Base-by-base conservation (phyloP, 2,888 invertebrate species). In the Mimas tiliae region DNA sequence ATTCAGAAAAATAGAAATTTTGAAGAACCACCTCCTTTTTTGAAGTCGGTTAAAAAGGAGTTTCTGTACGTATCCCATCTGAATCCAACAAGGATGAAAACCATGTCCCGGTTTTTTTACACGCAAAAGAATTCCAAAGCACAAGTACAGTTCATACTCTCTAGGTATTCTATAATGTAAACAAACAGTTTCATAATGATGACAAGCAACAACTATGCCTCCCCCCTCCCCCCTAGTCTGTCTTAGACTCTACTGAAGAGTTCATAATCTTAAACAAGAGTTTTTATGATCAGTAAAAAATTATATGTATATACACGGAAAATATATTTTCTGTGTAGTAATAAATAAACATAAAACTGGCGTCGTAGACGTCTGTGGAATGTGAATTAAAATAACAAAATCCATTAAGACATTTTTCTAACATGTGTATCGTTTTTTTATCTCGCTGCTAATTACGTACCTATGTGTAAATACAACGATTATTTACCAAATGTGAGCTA, bases 281-380 rank as follows among this genome's bases (percentile, higher is more conserved):
- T n/a, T 48, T 50, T 19, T 50, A 12, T 45, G 11, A 50, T 50
- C 50, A 50, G 50, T 50, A 50, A 50, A 16, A 50, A 50, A 50
- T 19, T 19, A 19, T 9, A 19, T 6, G 50, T 21, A n/a, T n/a
- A n/a, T n/a, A n/a, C 50, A 19, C 50, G 8, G 9, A 38, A 16
- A 16, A 55, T 38, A 33, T 55, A 34, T 55, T 16, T 55, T 55
- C 16, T 55, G 9, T 38, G 16, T 55, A 34, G 55, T 55, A 34
- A 55, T 55, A 55, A 55, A 55, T 38, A 55, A 55, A 55, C 16
- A 27, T 27, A 50, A 9, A 50, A 34, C 55, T 38, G 16, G 55
- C 16, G 55, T 16, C 34, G 33, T 48, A 65, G 9, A 19, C 16
- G 55, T 55, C 16, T 53, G 53, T 27, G 27, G 38, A 52, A 53